Evolutionary conservation across 2,113 vertebrate species (phyloP).

Genomic region (Lophius piscatorius): DNA sequence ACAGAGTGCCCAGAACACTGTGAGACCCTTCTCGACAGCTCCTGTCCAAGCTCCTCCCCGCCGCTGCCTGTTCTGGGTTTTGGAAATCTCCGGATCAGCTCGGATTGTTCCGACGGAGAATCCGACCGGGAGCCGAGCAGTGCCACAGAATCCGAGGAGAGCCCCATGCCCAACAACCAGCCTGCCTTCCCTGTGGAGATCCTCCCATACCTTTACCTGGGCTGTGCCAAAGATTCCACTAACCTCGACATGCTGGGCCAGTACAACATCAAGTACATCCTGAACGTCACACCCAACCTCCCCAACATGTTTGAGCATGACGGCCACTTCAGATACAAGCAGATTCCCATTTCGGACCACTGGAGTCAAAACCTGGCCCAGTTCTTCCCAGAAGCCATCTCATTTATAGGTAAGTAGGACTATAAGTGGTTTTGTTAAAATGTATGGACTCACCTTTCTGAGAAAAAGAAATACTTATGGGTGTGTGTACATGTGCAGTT

Average conservation of each 20-base stretch:
- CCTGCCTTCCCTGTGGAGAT: slow-evolving; percentile 89
- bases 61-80: slow-evolving; percentile 85
- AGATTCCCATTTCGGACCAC: slow-evolving; percentile 91
- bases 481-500: not conserved
- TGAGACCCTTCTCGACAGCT: slow-evolving; percentile 83
- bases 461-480: too few relatives aligned
- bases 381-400: slow-evolving; percentile 91
- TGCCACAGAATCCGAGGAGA: slow-evolving; percentile 82
- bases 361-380: slow-evolving; percentile 92
- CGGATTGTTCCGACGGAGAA: slow-evolving; percentile 85
- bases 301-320: slow-evolving; percentile 91
- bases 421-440: not conserved
- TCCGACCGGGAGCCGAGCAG: slow-evolving; percentile 84
- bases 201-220: slow-evolving; percentile 90
- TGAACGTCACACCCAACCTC: slow-evolving; percentile 90
- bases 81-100: slow-evolving; percentile 84
- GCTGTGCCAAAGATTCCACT: slow-evolving; percentile 87
- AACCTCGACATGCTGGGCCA: slow-evolving; percentile 86
- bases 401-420: slow-evolving; percentile 86
- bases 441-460: not conserved
- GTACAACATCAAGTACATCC: slow-evolving; percentile 88
- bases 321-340: slow-evolving; percentile 88
- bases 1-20: slow-evolving; percentile 87
- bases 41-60: slow-evolving; percentile 77
- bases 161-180: slow-evolving; percentile 79